phyloP scores from a whole-genome alignment of 1,140 invertebrate species.

The Thereuonema tuberculata region DNA sequence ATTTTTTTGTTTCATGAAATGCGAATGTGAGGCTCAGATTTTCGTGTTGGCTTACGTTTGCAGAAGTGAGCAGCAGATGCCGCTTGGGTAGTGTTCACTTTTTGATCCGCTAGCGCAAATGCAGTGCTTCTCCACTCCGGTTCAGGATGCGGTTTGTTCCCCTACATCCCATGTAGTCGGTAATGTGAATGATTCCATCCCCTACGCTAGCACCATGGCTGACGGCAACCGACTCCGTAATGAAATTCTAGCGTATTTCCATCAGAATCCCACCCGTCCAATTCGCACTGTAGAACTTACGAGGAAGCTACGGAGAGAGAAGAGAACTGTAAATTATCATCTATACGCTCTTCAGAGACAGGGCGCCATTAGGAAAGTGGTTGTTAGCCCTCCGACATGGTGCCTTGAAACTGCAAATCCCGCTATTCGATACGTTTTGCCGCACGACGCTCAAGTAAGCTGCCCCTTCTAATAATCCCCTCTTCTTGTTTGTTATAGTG shows the following conservation, averaged over 20 bases:
- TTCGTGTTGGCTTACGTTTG: too few relatives aligned
- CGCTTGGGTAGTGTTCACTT: too few relatives aligned
- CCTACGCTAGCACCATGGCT: background rate
- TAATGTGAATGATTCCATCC: background rate
- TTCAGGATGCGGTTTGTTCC: too few relatives aligned
- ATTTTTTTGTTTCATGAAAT: too few relatives aligned
- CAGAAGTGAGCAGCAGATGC: too few relatives aligned
- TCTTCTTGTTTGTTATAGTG: too few relatives aligned
- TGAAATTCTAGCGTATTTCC: conserved; percentile 6
- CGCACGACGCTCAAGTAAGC: conserved; percentile 5
- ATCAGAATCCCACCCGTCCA: conserved; percentile 9
- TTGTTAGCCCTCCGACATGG: conserved; percentile 6
- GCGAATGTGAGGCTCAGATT: too few relatives aligned
- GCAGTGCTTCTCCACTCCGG: too few relatives aligned
- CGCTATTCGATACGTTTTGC: conserved; percentile 1
- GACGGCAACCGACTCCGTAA: conserved; percentile 3
- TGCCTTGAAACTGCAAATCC: conserved; percentile 7
- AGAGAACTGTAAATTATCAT: conserved; percentile 9
- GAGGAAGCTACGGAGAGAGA: conserved; percentile 1
- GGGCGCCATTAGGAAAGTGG: conserved; percentile 8
- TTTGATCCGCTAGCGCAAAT: too few relatives aligned
- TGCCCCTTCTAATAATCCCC: too few relatives aligned
- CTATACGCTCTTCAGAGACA: conserved; percentile 5
- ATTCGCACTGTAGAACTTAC: conserved; percentile 6
- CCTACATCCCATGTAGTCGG: too few relatives aligned